These are phyloP conservation scores for Eupeodes luniger DNA, from an alignment of 2,888 invertebrate genomes.

Conservation along the genomic window DNA sequence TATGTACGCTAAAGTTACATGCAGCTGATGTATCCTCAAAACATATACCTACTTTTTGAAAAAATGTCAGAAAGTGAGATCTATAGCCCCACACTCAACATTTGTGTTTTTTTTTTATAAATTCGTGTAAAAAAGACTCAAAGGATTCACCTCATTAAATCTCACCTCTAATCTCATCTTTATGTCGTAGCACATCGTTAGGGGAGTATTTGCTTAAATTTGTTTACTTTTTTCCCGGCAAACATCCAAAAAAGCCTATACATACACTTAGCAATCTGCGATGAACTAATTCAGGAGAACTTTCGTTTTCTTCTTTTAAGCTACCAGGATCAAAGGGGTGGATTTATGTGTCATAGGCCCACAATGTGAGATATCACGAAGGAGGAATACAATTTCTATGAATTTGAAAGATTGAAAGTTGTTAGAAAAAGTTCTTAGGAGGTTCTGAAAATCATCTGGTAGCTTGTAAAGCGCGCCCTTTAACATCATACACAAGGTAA, in stretches of 20 bases:
- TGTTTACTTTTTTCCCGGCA: conserved; percentile 64
- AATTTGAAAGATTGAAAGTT: too few relatives aligned
- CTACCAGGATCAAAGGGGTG: not conserved
- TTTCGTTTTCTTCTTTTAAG: conserved; percentile 15
- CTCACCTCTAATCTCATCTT: conserved; percentile 66
- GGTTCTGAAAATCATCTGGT: too few relatives aligned
- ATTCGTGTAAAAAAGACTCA: conserved; percentile 35
- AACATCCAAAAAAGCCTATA: conserved; percentile 69
- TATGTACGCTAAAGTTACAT: not conserved
- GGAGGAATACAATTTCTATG: too few relatives aligned
- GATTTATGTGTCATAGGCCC: not conserved
- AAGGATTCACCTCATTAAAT: conserved; percentile 73
- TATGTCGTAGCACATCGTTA: conserved; percentile 59
- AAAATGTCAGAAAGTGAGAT: not conserved
- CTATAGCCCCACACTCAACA: too few relatives aligned
- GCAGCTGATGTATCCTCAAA: not conserved
- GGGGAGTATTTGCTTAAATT: conserved; percentile 46
- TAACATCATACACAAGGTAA: not conserved
- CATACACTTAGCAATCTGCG: conserved; percentile 41
- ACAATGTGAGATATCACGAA: too few relatives aligned
- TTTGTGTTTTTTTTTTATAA: not conserved
- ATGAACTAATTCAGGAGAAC: conserved; percentile 69
- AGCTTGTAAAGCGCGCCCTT: not conserved
- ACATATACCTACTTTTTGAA: not conserved
- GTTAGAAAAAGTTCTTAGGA: too few relatives aligned